Conservation (phyloP, 2,797 vertebrate genomes). For the Chanos chanos region DNA sequence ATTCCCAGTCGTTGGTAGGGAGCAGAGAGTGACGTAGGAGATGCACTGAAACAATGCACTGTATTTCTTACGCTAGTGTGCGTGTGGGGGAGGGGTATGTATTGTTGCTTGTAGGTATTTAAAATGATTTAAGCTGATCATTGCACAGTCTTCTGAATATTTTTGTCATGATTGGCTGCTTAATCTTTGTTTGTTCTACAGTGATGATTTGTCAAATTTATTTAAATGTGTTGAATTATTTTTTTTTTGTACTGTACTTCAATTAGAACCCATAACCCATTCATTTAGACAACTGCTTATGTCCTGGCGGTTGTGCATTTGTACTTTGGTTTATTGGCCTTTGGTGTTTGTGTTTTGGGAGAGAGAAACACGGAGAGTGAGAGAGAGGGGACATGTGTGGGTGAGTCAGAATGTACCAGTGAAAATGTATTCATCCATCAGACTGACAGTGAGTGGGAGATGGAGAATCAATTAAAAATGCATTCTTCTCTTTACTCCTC, state of each 20-base stretch:
- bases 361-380: conserved; percentile 36
- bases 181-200: too few relatives aligned
- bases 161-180: background rate
- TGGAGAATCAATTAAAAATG: conserved; percentile 61
- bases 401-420: conserved; percentile 58
- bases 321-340: too few relatives aligned
- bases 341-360: background rate
- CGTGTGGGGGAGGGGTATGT: background rate
- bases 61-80: background rate
- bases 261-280: too few relatives aligned
- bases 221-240: too few relatives aligned
- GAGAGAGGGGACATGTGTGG: conserved; percentile 30
- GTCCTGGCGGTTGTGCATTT: too few relatives aligned
- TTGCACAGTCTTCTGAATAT: background rate
- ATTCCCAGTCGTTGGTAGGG: conserved; percentile 55
- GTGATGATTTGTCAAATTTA: too few relatives aligned
- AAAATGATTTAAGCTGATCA: background rate
- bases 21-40: conserved; percentile 47
- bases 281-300: too few relatives aligned
- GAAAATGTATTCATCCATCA: conserved; percentile 66
- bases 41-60: background rate
- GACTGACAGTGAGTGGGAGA: conserved; percentile 64
- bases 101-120: background rate
- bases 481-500: conserved; percentile 43
- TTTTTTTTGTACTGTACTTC: too few relatives aligned